phyloP scores from a whole-genome alignment of 2,113 vertebrate genomes.

The Podocnemis expansa region DNA sequence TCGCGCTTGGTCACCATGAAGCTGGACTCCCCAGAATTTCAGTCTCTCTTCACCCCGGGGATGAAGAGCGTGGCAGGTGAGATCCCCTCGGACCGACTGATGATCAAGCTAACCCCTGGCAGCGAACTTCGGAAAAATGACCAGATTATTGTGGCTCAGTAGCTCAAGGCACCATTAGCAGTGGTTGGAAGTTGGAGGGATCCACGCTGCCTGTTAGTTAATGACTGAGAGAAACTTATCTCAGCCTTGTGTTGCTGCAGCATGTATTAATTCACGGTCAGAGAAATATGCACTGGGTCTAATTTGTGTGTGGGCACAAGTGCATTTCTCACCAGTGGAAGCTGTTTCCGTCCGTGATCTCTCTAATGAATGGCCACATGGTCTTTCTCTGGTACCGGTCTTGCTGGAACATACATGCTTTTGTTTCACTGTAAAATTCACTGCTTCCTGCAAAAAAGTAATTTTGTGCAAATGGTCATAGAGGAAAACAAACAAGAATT shows the following conservation, averaged over 20 bases:
- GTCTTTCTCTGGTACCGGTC: background rate
- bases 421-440: background rate
- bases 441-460: background rate
- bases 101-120: no score
- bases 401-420: background rate
- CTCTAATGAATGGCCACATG: background rate
- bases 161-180: background rate
- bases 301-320: background rate
- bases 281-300: background rate
- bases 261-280: background rate
- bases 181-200: background rate
- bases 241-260: background rate
- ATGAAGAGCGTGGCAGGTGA: conserved; percentile 88
- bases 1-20: conserved; percentile 80
- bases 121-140: background rate
- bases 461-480: background rate
- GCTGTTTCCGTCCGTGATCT: background rate
- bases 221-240: background rate
- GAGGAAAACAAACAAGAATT: no score
- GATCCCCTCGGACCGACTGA: background rate
- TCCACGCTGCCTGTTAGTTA: background rate
- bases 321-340: background rate
- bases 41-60: conserved; percentile 90
- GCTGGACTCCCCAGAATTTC: conserved; percentile 88
- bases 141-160: background rate